Conservation (phyloP, 2,888 invertebrate genomes). For the Drosophila fungiperda region DNA sequence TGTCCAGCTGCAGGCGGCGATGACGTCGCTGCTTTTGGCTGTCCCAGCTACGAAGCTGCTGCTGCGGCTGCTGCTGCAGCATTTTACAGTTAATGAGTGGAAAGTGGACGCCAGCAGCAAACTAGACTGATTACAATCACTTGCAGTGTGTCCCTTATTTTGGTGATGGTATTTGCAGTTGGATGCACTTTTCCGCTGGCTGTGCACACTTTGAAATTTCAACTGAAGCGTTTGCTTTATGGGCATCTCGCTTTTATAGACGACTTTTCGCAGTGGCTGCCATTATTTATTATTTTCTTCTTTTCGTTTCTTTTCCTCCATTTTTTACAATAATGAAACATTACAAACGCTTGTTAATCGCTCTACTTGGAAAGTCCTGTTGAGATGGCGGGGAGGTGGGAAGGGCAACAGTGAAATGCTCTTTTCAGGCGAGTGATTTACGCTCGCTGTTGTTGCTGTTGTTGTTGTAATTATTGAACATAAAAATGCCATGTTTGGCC, state of each 20-base stretch:
- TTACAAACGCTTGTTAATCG: conserved; percentile 81
- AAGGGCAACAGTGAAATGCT: conserved; percentile 75
- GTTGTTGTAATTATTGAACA: conserved; percentile 78
- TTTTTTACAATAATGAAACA: conserved; percentile 78
- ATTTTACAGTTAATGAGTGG: conserved; percentile 20
- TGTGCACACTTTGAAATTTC: conserved; percentile 65
- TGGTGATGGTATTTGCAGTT: neutral
- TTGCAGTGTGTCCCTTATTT: conserved; percentile 1
- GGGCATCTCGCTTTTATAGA: conserved; percentile 72
- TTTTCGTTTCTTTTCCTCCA: conserved; percentile 15
- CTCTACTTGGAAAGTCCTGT: conserved; percentile 40
- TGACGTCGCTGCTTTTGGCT: conserved; percentile 27
- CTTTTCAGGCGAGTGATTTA: conserved; percentile 71
- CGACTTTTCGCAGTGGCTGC: conserved; percentile 8
- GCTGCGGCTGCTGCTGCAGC: conserved; percentile 14
- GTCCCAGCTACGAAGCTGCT: conserved; percentile 1
- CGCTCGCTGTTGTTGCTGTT: conserved; percentile 32
- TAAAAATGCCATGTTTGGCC: conserved; percentile 71
- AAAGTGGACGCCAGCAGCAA: conserved; percentile 7
- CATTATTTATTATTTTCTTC: conserved; percentile 18
- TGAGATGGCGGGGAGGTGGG: neutral
- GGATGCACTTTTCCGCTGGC: conserved; percentile 44
- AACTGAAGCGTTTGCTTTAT: conserved; percentile 70
- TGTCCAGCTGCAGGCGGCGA: conserved; percentile 32
- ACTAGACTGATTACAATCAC: conserved; percentile 33